phyloP scores from a whole-genome alignment of 2,888 invertebrate species.

The Alsophila aescularia region DNA sequence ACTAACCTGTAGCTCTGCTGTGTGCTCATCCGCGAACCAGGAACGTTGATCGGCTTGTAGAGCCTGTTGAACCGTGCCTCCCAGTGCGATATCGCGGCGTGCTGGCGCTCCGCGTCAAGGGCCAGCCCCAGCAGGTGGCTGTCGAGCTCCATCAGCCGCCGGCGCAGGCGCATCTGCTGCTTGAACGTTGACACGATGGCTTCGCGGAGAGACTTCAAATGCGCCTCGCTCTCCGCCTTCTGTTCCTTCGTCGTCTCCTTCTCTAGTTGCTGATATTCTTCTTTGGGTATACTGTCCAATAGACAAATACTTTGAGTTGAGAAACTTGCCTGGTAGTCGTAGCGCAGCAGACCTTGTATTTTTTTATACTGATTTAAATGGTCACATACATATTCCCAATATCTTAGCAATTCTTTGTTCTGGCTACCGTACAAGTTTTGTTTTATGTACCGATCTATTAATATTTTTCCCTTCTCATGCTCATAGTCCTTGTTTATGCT shows the following conservation, averaged over 20 bases:
- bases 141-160: constrained; percentile 95
- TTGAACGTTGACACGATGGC: constrained; percentile 95
- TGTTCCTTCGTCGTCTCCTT: constrained; percentile 61
- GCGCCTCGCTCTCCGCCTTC: constrained; percentile 66
- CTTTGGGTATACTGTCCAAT: constrained; percentile 59
- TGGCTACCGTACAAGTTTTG: no score
- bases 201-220: constrained; percentile 89
- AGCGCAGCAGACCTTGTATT: no score
- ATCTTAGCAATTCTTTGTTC: no score
- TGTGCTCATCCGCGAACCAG: constrained; percentile 84
- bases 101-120: constrained; percentile 94
- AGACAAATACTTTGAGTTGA: constrained; percentile 2
- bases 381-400: no score
- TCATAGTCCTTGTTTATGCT: no score
- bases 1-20: constrained; percentile 85
- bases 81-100: constrained; percentile 95
- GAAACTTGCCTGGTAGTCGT: no score
- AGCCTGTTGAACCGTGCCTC: constrained; percentile 92
- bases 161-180: constrained; percentile 95
- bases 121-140: constrained; percentile 94
- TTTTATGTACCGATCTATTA: no score
- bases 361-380: no score
- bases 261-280: constrained; percentile 51
- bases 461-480: no score
- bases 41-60: constrained; percentile 85